Conservation (phyloP, 2,797 vertebrate species). For the Manis pentadactyla region DNA sequence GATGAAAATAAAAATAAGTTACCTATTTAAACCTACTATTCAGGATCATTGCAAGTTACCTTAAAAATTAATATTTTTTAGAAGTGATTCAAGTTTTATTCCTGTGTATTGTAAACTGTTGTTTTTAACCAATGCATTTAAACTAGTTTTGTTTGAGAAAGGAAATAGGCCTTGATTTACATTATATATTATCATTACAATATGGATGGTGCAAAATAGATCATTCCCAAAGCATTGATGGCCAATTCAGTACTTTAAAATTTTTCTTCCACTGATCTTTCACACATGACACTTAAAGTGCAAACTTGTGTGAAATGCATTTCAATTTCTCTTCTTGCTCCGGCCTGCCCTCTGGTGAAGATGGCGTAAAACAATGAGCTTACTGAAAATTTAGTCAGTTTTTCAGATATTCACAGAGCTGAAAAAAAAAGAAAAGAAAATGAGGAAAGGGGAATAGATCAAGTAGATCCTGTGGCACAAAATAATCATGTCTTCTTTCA, state of each 20-base stretch:
- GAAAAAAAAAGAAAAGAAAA: neutral
- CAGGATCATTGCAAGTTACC: neutral
- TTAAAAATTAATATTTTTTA: conserved; percentile 14
- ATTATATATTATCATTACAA: neutral
- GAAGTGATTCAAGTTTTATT: neutral
- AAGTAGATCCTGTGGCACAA: neutral
- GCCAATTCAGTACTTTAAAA: neutral
- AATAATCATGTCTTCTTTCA: neutral
- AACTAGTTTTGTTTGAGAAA: neutral
- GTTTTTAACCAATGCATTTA: neutral
- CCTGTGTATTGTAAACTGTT: neutral
- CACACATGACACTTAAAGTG: neutral
- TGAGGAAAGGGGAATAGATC: neutral
- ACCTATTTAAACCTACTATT: neutral
- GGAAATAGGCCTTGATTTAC: neutral
- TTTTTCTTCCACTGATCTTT: neutral
- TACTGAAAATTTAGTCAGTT: neutral
- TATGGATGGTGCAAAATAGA: neutral
- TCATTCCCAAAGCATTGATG: neutral
- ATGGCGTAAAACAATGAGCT: neutral
- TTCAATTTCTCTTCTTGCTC: conserved; percentile 64
- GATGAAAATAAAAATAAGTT: neutral
- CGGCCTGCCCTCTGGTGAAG: conserved; percentile 75
- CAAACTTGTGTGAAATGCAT: neutral
- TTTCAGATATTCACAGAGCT: neutral